Evolutionary conservation across 2,113 vertebrate genomes (phyloP), one percentile per base, ranked within the genome.

Genomic region (Catagonus wagneri): DNA sequence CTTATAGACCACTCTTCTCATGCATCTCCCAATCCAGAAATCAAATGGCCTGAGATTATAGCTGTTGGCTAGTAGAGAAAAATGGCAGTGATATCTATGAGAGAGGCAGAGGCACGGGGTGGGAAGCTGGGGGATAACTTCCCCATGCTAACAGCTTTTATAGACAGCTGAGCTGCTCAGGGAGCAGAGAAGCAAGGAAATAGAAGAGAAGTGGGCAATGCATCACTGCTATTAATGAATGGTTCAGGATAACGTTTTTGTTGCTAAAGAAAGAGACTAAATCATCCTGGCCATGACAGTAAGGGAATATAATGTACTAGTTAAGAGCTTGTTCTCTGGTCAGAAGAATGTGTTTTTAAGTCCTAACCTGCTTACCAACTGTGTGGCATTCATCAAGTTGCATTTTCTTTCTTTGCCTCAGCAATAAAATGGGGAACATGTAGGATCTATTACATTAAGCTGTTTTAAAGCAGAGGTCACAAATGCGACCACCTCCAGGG

Each of bases 311-410:
- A 68, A n/a, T 1, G 11, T 20, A 81, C 61, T 68, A 34, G 8
- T 39, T 58, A 61, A 90, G 44, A 74, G 34, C 16, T 88, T 52
- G n/a, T 83, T 89, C 5, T 83, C n/a, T 32, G 32, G 32, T 93
- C n/a, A 39, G 50, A 96, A 91, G 34, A 93, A 87, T 14, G 34
- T 93, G 36, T 84, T 69, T 91, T 94, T 34, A 68, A 75, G 36
- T 60, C 8, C 52, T 83, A 17, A 7, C 10, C 52, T 7, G 58
- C 27, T 79, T 69, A 32, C 76, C 39, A 60, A 44, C 25, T 44
- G 39, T 12, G 20, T 74, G 58, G 5, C 66, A 7, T 16, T n/a
- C 75, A 60, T 63, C 60, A 94, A 50, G 32, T 7, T 34, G 58
- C 32, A 61, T 22, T 54, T 71, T 71, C 8, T 75, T 91, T 91